Percentiles rank a stretch among this genome's conserved stretches.
These are phyloP conservation scores for Dinoponera quadriceps DNA, from an alignment of 1,140 invertebrate species.

Conservation along the genomic window DNA sequence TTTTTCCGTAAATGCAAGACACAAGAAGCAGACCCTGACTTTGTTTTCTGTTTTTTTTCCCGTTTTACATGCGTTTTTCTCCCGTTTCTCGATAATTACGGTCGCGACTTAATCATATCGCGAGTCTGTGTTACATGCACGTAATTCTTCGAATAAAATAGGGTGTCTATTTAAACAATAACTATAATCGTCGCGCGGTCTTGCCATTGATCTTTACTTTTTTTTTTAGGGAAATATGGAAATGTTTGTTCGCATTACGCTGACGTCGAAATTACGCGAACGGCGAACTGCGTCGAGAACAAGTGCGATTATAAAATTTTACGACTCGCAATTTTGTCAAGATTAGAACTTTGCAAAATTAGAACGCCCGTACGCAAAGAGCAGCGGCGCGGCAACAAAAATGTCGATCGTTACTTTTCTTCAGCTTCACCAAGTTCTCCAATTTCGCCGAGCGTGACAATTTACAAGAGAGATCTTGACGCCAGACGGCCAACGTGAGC, in stretches of 20 bases:
- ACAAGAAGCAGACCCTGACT: too few species aligned
- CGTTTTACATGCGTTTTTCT: too few species aligned
- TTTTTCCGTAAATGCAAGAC: too few species aligned
- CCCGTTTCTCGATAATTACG: background rate
- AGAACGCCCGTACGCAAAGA: background rate
- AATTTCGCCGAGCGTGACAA: conserved; percentile 1
- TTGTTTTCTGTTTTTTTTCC: background rate
- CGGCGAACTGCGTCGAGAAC: background rate
- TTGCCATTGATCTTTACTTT: background rate
- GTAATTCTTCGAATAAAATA: background rate
- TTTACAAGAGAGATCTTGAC: conserved; percentile 18
- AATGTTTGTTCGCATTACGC: background rate
- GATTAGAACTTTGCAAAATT: background rate
- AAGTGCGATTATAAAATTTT: conserved; percentile 20
- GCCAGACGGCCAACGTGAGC: too few species aligned
- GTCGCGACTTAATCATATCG: background rate
- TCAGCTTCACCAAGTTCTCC: conserved; percentile 23
- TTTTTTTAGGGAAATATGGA: background rate
- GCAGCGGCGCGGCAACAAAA: conserved; percentile 11
- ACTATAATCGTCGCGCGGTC: background rate
- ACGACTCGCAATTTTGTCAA: conserved; percentile 3
- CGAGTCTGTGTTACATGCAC: too few species aligned
- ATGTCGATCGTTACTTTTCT: background rate
- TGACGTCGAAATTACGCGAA: background rate
- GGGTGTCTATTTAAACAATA: background rate